Evolutionary conservation across 2,113 vertebrate species (phyloP).

Genomic region (Verasper variegatus): DNA sequence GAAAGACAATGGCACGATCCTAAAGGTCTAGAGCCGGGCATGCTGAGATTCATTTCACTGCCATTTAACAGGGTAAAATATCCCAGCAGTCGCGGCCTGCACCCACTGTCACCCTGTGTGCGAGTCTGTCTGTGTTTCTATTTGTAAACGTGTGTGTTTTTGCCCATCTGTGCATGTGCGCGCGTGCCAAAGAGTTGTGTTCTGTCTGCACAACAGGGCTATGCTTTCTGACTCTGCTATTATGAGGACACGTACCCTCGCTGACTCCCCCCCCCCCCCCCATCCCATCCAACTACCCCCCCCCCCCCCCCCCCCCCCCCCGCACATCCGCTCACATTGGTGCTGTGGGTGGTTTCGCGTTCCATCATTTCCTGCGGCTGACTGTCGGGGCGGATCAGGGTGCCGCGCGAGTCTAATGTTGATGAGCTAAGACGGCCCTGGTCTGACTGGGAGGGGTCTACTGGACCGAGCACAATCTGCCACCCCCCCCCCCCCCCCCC

Average conservation of each 20-base stretch:
- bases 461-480: constrained; percentile 68
- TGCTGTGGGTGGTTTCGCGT: constrained; percentile 62
- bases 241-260: constrained; percentile 40
- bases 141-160: constrained; percentile 5
- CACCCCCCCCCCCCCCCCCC: constrained; percentile 12
- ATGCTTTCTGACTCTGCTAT: constrained; percentile 30
- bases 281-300: constrained; percentile 3
- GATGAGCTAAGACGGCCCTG: constrained; percentile 76
- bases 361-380: constrained; percentile 74
- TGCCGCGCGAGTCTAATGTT: constrained; percentile 62
- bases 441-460: constrained; percentile 71
- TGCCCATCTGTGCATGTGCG: neutral
- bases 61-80: constrained; percentile 57
- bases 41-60: constrained; percentile 60
- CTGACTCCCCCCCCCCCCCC: constrained; percentile 26
- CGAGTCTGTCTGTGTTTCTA: constrained; percentile 13
- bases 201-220: constrained; percentile 16
- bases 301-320: neutral
- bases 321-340: constrained; percentile 60
- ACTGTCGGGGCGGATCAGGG: constrained; percentile 77
- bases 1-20: constrained; percentile 48
- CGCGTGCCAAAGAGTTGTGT: constrained; percentile 18
- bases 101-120: constrained; percentile 9
- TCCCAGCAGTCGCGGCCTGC: constrained; percentile 47
- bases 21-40: constrained; percentile 56